These are phyloP conservation scores for Blennius ocellaris DNA, from an alignment of 2,113 vertebrate species.

Conservation along the genomic window DNA sequence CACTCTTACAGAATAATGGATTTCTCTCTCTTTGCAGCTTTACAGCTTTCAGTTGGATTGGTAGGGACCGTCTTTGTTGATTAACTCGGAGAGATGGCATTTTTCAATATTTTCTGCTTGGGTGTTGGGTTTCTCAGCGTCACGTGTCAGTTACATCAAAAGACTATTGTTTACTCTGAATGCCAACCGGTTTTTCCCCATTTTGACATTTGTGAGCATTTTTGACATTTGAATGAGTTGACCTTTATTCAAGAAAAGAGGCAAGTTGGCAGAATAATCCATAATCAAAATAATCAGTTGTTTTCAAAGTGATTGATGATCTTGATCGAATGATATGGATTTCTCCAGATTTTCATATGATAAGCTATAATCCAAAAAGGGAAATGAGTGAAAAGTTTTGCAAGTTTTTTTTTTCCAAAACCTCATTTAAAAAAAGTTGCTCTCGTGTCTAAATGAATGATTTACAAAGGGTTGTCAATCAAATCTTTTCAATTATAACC, in stretches of 20 bases:
- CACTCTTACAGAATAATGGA: constrained; percentile 21
- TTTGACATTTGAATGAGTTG: background rate
- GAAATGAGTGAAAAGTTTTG: too few species aligned
- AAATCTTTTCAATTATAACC: too few species aligned
- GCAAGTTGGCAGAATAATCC: background rate
- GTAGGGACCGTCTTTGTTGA: constrained; percentile 13
- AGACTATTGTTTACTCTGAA: background rate
- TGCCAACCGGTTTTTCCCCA: background rate
- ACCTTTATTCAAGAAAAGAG: background rate
- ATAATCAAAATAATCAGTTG: background rate
- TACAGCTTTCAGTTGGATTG: constrained; percentile 10
- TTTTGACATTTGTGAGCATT: background rate
- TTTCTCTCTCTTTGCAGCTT: constrained; percentile 20
- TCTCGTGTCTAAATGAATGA: too few species aligned
- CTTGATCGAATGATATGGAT: too few species aligned
- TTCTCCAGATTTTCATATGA: too few species aligned
- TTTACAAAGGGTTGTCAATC: too few species aligned
- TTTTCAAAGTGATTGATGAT: too few species aligned
- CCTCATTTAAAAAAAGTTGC: too few species aligned
- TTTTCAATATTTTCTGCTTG: constrained; percentile 19
- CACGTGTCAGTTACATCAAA: background rate
- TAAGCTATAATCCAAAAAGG: too few species aligned
- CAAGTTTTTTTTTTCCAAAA: too few species aligned
- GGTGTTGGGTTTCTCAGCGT: background rate
- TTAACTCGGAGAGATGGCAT: constrained; percentile 10